Evolutionary conservation across 2,888 invertebrate genomes (phyloP).

Genomic region (Drosophila peninsularis): DNA sequence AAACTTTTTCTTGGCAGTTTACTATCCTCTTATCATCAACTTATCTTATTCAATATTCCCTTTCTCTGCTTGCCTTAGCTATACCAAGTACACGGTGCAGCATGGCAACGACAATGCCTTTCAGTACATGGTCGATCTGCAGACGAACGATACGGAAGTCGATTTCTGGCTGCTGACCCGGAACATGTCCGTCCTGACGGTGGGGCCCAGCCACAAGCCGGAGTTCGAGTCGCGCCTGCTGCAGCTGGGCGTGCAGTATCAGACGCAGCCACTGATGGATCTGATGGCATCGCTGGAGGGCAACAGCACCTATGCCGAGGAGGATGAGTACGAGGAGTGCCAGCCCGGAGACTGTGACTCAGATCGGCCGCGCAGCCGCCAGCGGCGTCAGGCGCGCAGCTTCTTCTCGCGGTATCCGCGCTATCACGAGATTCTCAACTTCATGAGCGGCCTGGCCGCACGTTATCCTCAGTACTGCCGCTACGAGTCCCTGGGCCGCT

Average conservation of each 20-base stretch:
- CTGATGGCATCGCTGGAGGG: constrained; percentile 68
- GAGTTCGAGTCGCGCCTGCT: constrained; percentile 77
- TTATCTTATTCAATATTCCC: not conserved
- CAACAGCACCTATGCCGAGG: constrained; percentile 54
- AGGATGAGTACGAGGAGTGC: constrained; percentile 53
- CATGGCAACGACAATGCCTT: constrained; percentile 77
- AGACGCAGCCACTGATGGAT: constrained; percentile 77
- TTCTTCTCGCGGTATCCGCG: constrained; percentile 83
- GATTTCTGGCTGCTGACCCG: constrained; percentile 84
- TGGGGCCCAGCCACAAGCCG: constrained; percentile 74
- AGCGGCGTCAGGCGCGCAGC: constrained; percentile 80
- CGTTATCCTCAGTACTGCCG: constrained; percentile 82
- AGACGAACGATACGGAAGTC: constrained; percentile 75
- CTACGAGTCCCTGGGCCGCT: constrained; percentile 81
- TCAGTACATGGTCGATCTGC: constrained; percentile 81
- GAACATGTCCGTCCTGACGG: constrained; percentile 83
- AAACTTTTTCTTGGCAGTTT: too few relatives aligned
- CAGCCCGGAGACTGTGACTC: constrained; percentile 65
- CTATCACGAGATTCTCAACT: constrained; percentile 81
- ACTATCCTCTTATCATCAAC: too few relatives aligned
- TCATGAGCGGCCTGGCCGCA: constrained; percentile 79
- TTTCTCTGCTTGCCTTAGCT: constrained; percentile 52
- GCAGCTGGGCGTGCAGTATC: constrained; percentile 71
- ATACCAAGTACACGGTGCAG: constrained; percentile 82
- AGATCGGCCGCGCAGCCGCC: constrained; percentile 73